Conservation (phyloP, 2,888 invertebrate species). For the Torymus tubicola region DNA sequence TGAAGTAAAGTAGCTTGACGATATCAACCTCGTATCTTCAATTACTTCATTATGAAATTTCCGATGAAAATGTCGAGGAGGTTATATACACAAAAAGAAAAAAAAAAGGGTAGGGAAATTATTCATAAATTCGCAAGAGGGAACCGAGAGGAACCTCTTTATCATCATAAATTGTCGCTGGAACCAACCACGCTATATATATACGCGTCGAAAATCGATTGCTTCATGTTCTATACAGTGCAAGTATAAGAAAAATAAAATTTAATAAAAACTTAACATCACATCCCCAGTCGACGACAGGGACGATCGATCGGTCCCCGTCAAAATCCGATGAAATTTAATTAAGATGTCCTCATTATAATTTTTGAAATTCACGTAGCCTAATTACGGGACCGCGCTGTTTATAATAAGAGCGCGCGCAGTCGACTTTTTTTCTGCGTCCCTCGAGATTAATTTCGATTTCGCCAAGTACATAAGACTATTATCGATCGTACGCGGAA, state of each 20-base stretch:
- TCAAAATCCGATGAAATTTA: constrained; percentile 43
- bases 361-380: constrained; percentile 48
- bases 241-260: neutral
- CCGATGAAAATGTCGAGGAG: too few relatives aligned
- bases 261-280: too few relatives aligned
- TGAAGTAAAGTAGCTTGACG: too few relatives aligned
- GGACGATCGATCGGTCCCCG: constrained; percentile 21
- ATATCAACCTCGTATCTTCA: too few relatives aligned
- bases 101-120: neutral
- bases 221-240: constrained; percentile 15
- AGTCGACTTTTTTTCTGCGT: neutral
- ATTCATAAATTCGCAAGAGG: constrained; percentile 1
- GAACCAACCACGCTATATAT: neutral
- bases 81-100: too few relatives aligned
- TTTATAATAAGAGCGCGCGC: constrained; percentile 5
- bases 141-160: neutral
- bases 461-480: constrained; percentile 1
- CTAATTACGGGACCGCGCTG: constrained; percentile 30
- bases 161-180: too few relatives aligned
- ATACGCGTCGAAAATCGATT: constrained; percentile 31
- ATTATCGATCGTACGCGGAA: neutral
- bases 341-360: constrained; percentile 52
- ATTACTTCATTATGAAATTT: too few relatives aligned
- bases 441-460: constrained; percentile 22
- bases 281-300: neutral